Evolutionary conservation across 1,140 invertebrate genomes (phyloP), one percentile per base, ranked within the genome.

Genomic region (Oedothorax gibbosus): DNA sequence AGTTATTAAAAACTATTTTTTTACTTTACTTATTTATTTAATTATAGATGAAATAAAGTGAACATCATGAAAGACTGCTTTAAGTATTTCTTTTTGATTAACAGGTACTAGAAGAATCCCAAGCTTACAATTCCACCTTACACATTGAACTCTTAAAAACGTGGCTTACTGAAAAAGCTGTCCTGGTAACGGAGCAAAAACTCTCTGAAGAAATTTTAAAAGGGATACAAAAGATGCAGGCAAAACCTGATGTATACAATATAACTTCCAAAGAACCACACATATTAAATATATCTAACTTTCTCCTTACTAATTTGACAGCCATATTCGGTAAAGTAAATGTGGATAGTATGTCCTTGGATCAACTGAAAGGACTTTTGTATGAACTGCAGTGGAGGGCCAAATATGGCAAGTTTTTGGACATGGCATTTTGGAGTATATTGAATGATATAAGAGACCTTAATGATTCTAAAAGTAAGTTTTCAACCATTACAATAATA

Each of bases 351-450:
- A 20, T 73, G 21, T 65, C 14, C 10, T 18, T 6, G 20, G 35
- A 73, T 51, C 10, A 50, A 14, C 14, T 86, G 12, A 68, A 80
- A 66, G 77, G 77, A 6, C 57, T 79, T 49, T 66, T 86, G 10
- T 18, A 64, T 75, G 85, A 86, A 66, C 51, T 72, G 10, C 68
- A 80, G 60, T 86, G 85, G 85, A 62, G 85, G 56, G 69, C 53
- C n/a, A 73, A 54, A 9, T 73, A 51, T 80, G 76, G 76, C 53
- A 86, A 12, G 15, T 80, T 8, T 54, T 2, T n/a, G 11, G 66
- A 80, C 14, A 20, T 10, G 18, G 68, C 85, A 62, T 86, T 86
- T 75, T 80, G 60, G 57, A 66, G 51, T 18, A 80, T 86, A 57
- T 10, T 86, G n/a, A 65, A 65, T 18, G 18, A 80, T 3, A 86